Conservation (phyloP, 2,888 invertebrate species). For the Camptogramma bilineatum region DNA sequence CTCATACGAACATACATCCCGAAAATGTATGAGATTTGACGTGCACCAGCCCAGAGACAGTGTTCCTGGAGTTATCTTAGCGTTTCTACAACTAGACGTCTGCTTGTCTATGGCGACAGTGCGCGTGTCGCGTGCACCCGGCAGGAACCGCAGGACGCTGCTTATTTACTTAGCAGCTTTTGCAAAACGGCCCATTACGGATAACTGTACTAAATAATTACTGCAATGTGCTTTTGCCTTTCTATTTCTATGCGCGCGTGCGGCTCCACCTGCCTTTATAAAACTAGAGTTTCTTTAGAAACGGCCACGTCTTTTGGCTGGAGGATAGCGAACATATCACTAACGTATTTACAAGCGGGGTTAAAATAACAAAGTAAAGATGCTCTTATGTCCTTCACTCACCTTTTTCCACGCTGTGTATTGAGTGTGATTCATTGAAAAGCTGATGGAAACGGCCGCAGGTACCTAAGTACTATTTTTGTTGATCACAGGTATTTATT, state of each 20-base stretch:
- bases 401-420: too few species aligned
- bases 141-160: constrained; percentile 77
- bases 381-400: too few species aligned
- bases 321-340: background rate
- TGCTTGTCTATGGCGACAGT: constrained; percentile 25
- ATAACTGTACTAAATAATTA: constrained; percentile 85
- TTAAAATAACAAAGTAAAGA: background rate
- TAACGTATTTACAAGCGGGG: background rate
- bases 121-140: constrained; percentile 61
- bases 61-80: background rate
- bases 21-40: too few species aligned
- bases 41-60: too few species aligned
- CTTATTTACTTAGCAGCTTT: constrained; percentile 85
- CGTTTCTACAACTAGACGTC: background rate
- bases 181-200: constrained; percentile 83
- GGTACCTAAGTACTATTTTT: too few species aligned
- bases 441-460: too few species aligned
- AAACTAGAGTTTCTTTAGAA: background rate
- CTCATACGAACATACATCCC: too few species aligned
- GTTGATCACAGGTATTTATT: too few species aligned
- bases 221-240: constrained; percentile 85
- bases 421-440: too few species aligned
- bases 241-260: constrained; percentile 84
- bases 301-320: background rate
- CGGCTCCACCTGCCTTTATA: constrained; percentile 74